Evolutionary conservation across 2,797 vertebrate species (phyloP).

Genomic region (Propithecus deckenii): DNA sequence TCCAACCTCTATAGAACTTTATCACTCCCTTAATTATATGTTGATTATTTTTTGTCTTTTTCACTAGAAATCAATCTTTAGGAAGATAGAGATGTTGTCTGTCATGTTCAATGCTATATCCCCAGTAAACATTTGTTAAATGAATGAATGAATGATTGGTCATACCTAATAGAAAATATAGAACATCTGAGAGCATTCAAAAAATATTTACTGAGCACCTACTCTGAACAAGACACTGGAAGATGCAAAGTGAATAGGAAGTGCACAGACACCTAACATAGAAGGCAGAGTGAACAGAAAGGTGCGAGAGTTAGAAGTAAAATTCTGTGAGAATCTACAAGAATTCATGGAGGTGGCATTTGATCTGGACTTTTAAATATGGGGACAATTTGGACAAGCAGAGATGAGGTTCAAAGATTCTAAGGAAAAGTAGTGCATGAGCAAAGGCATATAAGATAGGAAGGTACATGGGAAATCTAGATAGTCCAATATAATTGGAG

Average conservation of each 20-base stretch:
- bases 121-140: conserved; percentile 20
- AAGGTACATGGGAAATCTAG: not conserved
- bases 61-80: not conserved
- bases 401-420: conserved; percentile 5
- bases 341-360: not conserved
- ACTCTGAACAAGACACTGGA: not conserved
- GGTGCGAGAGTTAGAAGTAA: not conserved
- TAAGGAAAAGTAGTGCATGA: not conserved
- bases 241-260: not conserved
- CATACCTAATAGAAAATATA: not conserved
- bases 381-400: not conserved
- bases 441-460: conserved; percentile 32
- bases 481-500: not conserved
- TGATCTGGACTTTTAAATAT: not conserved
- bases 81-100: not conserved
- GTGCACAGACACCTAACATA: not conserved
- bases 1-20: not conserved
- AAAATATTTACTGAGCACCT: conserved; percentile 2
- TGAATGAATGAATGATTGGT: not conserved
- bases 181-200: not conserved
- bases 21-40: not conserved
- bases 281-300: not conserved
- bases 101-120: not conserved
- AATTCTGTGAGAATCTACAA: not conserved
- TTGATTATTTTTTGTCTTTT: conserved; percentile 4